phyloP scores from a whole-genome alignment of 2,888 invertebrate genomes.

The Ametastegia equiseti region DNA sequence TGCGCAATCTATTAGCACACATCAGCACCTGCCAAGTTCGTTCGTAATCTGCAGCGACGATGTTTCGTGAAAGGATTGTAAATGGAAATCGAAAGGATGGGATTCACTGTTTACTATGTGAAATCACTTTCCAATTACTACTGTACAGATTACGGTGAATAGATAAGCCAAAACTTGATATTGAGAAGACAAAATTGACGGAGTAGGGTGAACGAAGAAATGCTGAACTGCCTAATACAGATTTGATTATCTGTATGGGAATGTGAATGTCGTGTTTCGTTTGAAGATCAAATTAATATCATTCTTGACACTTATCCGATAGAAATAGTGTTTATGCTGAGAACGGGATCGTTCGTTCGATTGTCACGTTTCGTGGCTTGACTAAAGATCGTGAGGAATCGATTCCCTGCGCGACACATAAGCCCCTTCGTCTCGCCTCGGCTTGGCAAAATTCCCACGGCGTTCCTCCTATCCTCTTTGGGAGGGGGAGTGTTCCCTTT shows the following conservation, averaged over 20 bases:
- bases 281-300: not conserved
- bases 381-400: constrained; percentile 32
- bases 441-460: constrained; percentile 47
- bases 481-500: constrained; percentile 19
- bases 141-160: not conserved
- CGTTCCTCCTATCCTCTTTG: constrained; percentile 5
- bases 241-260: not conserved
- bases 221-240: not conserved
- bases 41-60: no score
- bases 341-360: constrained; percentile 10
- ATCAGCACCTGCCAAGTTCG: not conserved
- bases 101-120: not conserved
- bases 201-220: not conserved
- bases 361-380: constrained; percentile 24
- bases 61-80: constrained; percentile 6
- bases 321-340: not conserved
- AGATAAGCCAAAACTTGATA: not conserved
- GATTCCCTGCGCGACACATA: constrained; percentile 40
- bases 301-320: not conserved
- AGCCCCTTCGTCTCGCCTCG: not conserved
- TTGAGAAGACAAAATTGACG: not conserved
- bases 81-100: not conserved
- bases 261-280: not conserved
- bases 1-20: not conserved
- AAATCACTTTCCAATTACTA: not conserved